Evolutionary conservation across 2,888 invertebrate species (phyloP), one percentile per base, ranked within the genome.

Genomic region (Dasypogon diadema): DNA sequence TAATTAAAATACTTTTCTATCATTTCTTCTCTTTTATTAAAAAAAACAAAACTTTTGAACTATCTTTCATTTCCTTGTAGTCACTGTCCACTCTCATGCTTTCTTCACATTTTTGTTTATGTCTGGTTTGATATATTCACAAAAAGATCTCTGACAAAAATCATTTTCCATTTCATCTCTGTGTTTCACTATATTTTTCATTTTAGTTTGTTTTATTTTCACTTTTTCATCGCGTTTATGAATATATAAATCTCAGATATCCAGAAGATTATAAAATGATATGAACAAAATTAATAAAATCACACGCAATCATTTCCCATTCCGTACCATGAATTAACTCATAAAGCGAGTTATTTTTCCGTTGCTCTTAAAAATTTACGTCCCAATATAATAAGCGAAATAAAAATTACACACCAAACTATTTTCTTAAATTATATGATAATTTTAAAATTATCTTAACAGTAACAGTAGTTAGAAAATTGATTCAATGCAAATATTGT

Each of bases 41-140:
- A 6, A 51, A 34, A 48, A 26, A n/a, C n/a, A n/a, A n/a, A 42
- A n/a, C 37, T 58, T 24, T 56, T n/a, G 46, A 46, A 55, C 5
- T 56, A 14, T 51, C 22, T 37, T 46, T 22, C 48, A 74, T 60
- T 48, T 60, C 26, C 48, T 46, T 30, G 26, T n/a, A 74, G 8
- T 46, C 51, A 60, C 48, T 48, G 16, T 60, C 74, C 12, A 58
- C 74, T 74, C 74, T 74, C 74, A 74, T 74, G 74, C 63, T 74
- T 74, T 74, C 74, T 58, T 30, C 56, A 58, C 22, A 48, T 26
- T 74, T 74, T 58, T 58, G 58, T 74, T 74, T 48, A 54, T 73
- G 74, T 74, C 74, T 74, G 74, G 74, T 74, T 74, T 54, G 34
- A 54, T 54, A 24, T 1, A 34, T 26, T 30, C 70, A 54, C 24